Percentiles rank a stretch among this genome's conserved stretches.
Conservation (phyloP, 2,888 invertebrate species). For the Chloroclystis v-ata region DNA sequence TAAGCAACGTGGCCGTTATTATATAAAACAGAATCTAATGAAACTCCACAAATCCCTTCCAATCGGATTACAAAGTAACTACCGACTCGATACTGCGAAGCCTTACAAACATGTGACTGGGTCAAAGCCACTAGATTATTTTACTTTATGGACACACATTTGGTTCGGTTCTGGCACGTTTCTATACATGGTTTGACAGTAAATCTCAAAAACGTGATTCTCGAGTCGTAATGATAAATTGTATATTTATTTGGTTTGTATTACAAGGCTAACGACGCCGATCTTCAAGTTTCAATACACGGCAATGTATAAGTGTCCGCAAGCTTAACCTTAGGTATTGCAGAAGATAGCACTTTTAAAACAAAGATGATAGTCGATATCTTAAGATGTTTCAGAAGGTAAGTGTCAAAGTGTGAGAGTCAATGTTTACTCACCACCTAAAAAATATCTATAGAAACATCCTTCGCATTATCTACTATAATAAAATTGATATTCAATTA, state of each 20-base stretch:
- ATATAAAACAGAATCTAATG: slow-evolving; percentile 28
- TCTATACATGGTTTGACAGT: slow-evolving; percentile 3
- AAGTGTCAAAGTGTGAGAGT: no score
- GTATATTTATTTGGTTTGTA: neutral
- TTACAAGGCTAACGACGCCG: no score
- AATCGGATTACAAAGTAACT: slow-evolving; percentile 50
- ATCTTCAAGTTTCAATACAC: no score
- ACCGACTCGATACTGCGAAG: slow-evolving; percentile 39
- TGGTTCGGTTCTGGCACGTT: slow-evolving; percentile 14
- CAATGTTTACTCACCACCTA: no score
- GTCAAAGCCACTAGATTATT: slow-evolving; percentile 48
- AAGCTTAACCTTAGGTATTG: no score
- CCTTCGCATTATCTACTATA: no score
- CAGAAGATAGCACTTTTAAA: no score
- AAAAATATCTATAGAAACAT: no score
- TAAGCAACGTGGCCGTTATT: slow-evolving; percentile 21
- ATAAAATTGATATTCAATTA: no score
- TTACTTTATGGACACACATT: slow-evolving; percentile 24
- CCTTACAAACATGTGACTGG: slow-evolving; percentile 43
- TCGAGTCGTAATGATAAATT: neutral
- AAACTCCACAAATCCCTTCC: slow-evolving; percentile 30
- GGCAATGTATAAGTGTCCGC: no score
- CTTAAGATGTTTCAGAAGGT: no score
- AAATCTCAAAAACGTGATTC: slow-evolving; percentile 13
- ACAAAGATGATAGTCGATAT: no score